Percentiles rank a stretch among this genome's conserved stretches.
phyloP scores from a whole-genome alignment of 2,888 invertebrate genomes.

The Clistopyga incitator region DNA sequence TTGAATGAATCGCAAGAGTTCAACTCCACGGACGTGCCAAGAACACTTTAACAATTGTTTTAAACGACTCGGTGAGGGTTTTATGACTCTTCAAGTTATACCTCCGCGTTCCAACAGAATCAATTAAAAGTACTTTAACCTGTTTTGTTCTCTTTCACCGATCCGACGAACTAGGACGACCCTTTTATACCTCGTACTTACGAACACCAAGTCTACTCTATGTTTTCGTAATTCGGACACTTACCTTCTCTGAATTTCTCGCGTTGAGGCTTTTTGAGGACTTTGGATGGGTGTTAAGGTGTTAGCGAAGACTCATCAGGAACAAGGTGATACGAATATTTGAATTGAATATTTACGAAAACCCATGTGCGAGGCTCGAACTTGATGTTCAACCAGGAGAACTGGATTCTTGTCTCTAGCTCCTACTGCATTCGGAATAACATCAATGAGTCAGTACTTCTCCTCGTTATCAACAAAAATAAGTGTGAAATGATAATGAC shows the following conservation, averaged over 20 bases:
- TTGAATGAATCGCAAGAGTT: slow-evolving; percentile 1
- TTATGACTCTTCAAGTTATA: not conserved
- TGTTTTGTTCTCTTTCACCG: not conserved
- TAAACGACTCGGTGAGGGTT: not conserved
- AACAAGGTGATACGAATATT: not conserved
- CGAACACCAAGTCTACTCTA: not conserved
- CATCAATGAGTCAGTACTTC: too few species aligned
- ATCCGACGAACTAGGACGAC: not conserved
- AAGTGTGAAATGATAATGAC: too few species aligned
- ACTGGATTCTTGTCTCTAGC: too few species aligned
- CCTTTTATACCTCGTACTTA: not conserved
- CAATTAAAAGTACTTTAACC: slow-evolving; percentile 13
- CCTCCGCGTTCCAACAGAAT: not conserved
- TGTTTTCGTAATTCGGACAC: slow-evolving; percentile 3
- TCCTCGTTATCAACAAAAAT: too few species aligned
- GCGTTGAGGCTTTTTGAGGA: not conserved
- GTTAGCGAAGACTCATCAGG: not conserved
- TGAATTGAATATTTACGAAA: slow-evolving; percentile 1
- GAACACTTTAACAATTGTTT: slow-evolving; percentile 8
- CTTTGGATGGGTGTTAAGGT: not conserved
- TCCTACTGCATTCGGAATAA: too few species aligned
- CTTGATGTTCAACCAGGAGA: not conserved
- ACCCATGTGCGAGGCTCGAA: not conserved
- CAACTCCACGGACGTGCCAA: not conserved
- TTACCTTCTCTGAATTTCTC: not conserved